Base-by-base conservation (phyloP, 2,113 vertebrate genomes). In the Tupaia chinensis region DNA sequence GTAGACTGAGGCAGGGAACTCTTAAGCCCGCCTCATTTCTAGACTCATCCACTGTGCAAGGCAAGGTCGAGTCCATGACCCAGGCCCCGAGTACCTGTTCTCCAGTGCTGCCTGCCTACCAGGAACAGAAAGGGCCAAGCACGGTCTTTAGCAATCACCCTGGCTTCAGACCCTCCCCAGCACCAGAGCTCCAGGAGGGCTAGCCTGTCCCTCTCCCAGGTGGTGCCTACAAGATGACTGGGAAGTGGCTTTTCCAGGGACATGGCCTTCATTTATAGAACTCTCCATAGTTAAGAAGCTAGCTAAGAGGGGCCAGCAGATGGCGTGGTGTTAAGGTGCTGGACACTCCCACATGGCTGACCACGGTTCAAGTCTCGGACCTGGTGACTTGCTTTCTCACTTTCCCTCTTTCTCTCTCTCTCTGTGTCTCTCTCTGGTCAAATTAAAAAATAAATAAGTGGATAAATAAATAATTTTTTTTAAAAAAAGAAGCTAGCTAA, bases 61-160 rank as follows among this genome's bases (percentile, higher is more conserved):
- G 11, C 27, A n/a, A 61, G 60, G 32, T 34, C 11, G 14, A 65
- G 76, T 19, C 8, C 61, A 32, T 0, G 10, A 1, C 74, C 10
- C 15, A 14, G 68, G 23, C 3, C 32, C 29, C 0, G 0, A 9
- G 13, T 2, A 53, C 20, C 76, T 13, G 0, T 14, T 19, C 32
- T 1, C 25, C 9, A 7, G 0, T 1, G 1, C 70, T 34, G 1
- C 69, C 79, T 2, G 13, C n/a, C 66, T 23, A 53, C 44, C 22
- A 4, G n/a, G n/a, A 29, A 66, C 5, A 8, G 19, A 15, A 56
- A 54, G 61, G 17, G 25, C n/a, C 14, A 19, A 7, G 29, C 13
- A 66, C 16, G 1, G 8, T 27, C 73, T 17, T 53, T 11, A 54
- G 29, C 12, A 27, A 25, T 4, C 78, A 56, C 56, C 13, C 66